A percentile compares a stretch with the other conserved stretches of the same genome.
Evolutionary conservation across 92 coral and sea anemone genomes (phyloP).

Genomic region (Epizoanthus ramosus): DNA sequence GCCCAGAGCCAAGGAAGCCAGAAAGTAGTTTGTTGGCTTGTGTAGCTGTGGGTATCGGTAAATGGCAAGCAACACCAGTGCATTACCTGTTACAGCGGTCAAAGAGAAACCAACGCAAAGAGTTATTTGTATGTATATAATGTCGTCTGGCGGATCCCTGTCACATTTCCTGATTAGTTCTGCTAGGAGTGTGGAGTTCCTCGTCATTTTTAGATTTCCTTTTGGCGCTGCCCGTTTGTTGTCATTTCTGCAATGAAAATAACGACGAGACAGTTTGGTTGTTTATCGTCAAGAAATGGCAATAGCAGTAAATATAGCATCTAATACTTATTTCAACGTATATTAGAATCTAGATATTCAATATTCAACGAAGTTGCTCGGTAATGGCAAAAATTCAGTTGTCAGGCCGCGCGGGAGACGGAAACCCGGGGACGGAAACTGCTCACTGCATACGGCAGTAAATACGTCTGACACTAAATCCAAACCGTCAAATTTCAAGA

Average conservation of each 20-base stretch:
- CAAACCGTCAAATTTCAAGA: no score
- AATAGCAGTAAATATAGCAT: no score
- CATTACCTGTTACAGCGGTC: constrained; percentile 15
- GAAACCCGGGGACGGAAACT: no score
- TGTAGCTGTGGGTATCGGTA: constrained; percentile 30
- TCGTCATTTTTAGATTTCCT: neutral
- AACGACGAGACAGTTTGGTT: neutral
- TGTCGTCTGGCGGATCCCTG: constrained; percentile 25
- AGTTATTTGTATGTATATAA: constrained; percentile 4
- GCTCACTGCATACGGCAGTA: no score
- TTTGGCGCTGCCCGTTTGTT: neutral
- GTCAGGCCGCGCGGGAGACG: no score
- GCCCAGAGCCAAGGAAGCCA: constrained; percentile 28
- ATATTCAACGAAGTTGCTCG: no score
- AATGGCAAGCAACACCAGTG: constrained; percentile 27
- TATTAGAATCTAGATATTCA: no score
- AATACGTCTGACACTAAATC: no score
- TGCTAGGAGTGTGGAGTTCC: neutral
- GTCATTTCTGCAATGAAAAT: neutral
- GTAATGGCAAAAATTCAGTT: no score
- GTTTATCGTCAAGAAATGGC: no score
- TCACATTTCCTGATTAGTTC: constrained; percentile 26
- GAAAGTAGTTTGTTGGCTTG: constrained; percentile 37
- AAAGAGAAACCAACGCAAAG: constrained; percentile 19
- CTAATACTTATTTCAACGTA: no score